Base-by-base conservation (phyloP, 1,140 invertebrate genomes). In the Oedothorax gibbosus region DNA sequence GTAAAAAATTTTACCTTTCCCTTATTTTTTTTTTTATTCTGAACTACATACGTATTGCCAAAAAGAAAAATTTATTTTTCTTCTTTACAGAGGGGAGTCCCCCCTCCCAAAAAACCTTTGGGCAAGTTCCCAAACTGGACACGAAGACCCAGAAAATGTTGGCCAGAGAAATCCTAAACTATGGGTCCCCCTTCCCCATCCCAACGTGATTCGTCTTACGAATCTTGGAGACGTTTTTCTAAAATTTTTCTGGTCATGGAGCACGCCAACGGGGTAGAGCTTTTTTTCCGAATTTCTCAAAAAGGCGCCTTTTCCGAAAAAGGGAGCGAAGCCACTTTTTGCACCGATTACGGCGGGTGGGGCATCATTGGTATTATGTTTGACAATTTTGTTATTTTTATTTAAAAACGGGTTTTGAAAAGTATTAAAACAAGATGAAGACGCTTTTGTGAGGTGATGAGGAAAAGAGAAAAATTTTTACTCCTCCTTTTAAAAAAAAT, bases 41-140 rank as follows among this genome's bases (percentile, higher is more conserved):
- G 54, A 62, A 14, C n/a, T 21, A 49, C 5, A n/a, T 21, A 15
- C 20, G 9, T 73, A 9, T 9, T 15, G 35, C n/a, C n/a, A n/a
- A n/a, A n/a, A n/a, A 20, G 64, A n/a, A 12, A 49, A 76, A 54
- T 79, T 65, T 14, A 50, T 53, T 11, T 81, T 66, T 57, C 60
- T 80, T 62, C 15, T 50, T 69, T 91, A 51, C 90, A 95, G 94
- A 95, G 89, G 92, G 93, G 91, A 96, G 97, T 14, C 96, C 96
- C 77, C 93, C 98, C 77, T n/a, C n/a, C n/a, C n/a, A n/a, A n/a
- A n/a, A 97, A 97, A 91, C 96, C 97, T 77, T 93, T 98, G 90
- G 95, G 96, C 89, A 96, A 96, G 90, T 92, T n/a, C n/a, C 92
- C 4, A 94, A 94, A 88, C 90, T 97, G 87, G 95, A 96, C 90